Evolutionary conservation across 2,888 invertebrate species (phyloP).

Genomic region (Piscicola geometra): DNA sequence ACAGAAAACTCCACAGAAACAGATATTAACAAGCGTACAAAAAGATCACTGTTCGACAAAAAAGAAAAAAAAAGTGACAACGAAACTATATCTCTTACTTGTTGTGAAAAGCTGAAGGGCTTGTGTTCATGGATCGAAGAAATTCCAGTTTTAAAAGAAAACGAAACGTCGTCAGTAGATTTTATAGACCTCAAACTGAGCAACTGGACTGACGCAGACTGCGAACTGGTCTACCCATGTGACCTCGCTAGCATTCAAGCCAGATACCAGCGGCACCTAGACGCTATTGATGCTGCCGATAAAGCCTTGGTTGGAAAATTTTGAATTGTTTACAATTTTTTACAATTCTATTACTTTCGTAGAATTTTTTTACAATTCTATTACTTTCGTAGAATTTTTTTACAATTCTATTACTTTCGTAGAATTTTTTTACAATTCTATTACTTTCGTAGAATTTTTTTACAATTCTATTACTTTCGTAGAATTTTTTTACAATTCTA

Average conservation of each 20-base stretch:
- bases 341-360: no score
- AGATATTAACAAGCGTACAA: neutral
- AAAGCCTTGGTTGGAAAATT: constrained; percentile 35
- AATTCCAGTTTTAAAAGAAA: neutral
- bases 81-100: constrained; percentile 35
- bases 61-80: constrained; percentile 15
- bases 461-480: no score
- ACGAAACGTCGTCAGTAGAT: constrained; percentile 20
- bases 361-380: no score
- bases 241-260: constrained; percentile 38
- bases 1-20: constrained; percentile 30
- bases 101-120: constrained; percentile 39
- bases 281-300: constrained; percentile 33
- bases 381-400: no score
- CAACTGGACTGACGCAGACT: constrained; percentile 40
- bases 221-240: constrained; percentile 42
- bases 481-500: no score
- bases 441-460: no score
- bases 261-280: constrained; percentile 38
- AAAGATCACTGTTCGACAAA: constrained; percentile 18
- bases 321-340: no score
- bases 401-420: no score
- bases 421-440: no score
- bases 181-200: constrained; percentile 30
- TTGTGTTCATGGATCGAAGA: constrained; percentile 42